phyloP scores from a whole-genome alignment of 2,888 invertebrate species.

The Coelinius sp. region DNA sequence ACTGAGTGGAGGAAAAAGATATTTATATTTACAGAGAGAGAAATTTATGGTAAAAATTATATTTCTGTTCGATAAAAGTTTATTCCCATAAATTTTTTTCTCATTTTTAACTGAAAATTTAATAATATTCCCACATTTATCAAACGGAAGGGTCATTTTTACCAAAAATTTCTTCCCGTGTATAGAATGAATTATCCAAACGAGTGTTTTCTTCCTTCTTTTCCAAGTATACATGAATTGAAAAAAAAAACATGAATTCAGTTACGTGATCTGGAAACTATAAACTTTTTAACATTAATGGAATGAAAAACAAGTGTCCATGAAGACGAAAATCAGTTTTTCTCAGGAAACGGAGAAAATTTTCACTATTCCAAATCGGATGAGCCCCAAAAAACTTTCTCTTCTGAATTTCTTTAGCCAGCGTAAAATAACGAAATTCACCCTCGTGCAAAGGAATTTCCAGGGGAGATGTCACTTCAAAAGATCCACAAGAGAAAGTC shows the following conservation, averaged over 20 bases:
- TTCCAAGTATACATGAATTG: too few species aligned
- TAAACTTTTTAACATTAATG: not conserved
- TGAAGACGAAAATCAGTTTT: slow-evolving; percentile 7
- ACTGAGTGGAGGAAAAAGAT: not conserved
- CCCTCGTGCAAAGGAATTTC: slow-evolving; percentile 31
- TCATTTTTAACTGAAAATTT: not conserved
- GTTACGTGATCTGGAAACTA: not conserved
- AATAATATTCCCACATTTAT: too few species aligned
- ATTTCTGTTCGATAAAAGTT: too few species aligned
- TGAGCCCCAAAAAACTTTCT: slow-evolving; percentile 41
- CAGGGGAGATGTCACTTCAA: slow-evolving; percentile 43
- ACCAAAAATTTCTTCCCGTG: too few species aligned
- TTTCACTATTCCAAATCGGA: slow-evolving; percentile 12
- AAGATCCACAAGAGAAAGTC: slow-evolving; percentile 32
- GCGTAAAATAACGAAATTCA: slow-evolving; percentile 5
- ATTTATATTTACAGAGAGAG: too few species aligned
- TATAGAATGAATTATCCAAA: too few species aligned
- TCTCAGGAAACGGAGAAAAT: slow-evolving; percentile 16
- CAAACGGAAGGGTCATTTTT: too few species aligned
- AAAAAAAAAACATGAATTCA: not conserved
- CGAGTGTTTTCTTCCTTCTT: too few species aligned
- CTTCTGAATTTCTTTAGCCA: slow-evolving; percentile 35
- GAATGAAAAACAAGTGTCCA: not conserved
- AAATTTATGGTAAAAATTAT: too few species aligned
- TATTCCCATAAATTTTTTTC: too few species aligned